These are phyloP conservation scores for Sepioteuthis lessoniana DNA, from an alignment of 2,888 invertebrate genomes.

Conservation along the genomic window DNA sequence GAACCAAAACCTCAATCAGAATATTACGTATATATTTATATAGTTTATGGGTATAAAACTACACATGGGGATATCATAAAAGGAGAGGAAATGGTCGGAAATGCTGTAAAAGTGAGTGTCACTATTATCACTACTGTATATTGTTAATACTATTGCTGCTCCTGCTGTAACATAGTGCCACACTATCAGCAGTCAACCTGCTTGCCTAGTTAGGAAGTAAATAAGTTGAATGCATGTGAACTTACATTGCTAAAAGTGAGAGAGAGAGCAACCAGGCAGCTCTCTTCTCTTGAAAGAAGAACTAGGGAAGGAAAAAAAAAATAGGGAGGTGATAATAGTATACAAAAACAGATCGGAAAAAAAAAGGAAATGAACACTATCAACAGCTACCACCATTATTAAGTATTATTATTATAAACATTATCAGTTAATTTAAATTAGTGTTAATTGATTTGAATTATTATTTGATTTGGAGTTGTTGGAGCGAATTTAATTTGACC, in stretches of 20 bases:
- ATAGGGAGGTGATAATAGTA: not conserved
- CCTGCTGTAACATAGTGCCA: not conserved
- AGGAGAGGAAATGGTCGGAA: not conserved
- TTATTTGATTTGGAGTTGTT: not conserved
- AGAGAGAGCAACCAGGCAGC: not conserved
- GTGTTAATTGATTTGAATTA: not conserved
- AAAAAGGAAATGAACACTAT: not conserved
- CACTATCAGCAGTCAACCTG: constrained; percentile 2
- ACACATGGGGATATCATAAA: too few relatives aligned
- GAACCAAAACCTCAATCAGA: too few relatives aligned
- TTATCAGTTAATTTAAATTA: not conserved
- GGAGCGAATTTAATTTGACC: not conserved
- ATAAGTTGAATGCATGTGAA: not conserved
- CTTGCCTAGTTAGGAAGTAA: not conserved
- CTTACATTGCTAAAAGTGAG: not conserved
- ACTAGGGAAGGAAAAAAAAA: not conserved
- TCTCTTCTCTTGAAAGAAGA: not conserved
- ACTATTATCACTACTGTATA: not conserved
- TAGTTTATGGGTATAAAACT: too few relatives aligned
- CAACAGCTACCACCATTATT: not conserved
- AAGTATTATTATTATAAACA: not conserved
- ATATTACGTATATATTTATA: too few relatives aligned
- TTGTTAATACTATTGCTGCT: not conserved
- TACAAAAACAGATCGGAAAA: not conserved
- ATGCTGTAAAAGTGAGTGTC: not conserved